phyloP scores from a whole-genome alignment of 2,888 invertebrate species.

The Parthenolecanium corni region DNA sequence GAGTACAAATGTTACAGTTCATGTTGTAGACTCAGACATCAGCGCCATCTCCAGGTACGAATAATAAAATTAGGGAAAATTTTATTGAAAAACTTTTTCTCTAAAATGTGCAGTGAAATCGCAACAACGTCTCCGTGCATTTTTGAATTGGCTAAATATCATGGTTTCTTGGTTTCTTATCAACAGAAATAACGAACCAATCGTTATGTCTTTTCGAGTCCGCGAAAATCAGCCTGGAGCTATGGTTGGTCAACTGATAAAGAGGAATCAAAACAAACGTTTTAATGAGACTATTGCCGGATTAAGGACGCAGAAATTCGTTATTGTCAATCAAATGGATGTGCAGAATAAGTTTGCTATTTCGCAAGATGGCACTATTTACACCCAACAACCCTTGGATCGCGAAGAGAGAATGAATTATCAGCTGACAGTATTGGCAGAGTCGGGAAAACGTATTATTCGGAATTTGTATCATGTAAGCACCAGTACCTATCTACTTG shows the following conservation, averaged over 20 bases:
- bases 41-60: constrained; percentile 54
- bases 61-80: too few species aligned
- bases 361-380: constrained; percentile 64
- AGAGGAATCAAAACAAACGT: background rate
- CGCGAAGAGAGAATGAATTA: constrained; percentile 61
- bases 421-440: constrained; percentile 66
- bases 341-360: constrained; percentile 66
- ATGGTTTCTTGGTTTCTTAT: too few species aligned
- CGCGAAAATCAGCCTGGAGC: constrained; percentile 64
- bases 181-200: constrained; percentile 41
- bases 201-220: constrained; percentile 61
- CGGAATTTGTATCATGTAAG: constrained; percentile 41
- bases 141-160: too few species aligned
- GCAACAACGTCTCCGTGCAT: too few species aligned
- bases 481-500: too few species aligned
- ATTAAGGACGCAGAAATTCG: constrained; percentile 47
- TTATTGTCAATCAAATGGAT: constrained; percentile 73
- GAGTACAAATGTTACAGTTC: constrained; percentile 71
- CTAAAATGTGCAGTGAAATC: too few species aligned
- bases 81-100: too few species aligned
- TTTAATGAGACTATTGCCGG: constrained; percentile 27
- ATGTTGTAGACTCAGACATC: constrained; percentile 64
- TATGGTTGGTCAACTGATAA: constrained; percentile 53
- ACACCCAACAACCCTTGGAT: constrained; percentile 62
- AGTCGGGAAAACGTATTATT: constrained; percentile 55